A percentile compares a stretch with the other conserved stretches of the same genome.
phyloP scores from a whole-genome alignment of 2,113 vertebrate genomes.

The Patagioenas fasciata region DNA sequence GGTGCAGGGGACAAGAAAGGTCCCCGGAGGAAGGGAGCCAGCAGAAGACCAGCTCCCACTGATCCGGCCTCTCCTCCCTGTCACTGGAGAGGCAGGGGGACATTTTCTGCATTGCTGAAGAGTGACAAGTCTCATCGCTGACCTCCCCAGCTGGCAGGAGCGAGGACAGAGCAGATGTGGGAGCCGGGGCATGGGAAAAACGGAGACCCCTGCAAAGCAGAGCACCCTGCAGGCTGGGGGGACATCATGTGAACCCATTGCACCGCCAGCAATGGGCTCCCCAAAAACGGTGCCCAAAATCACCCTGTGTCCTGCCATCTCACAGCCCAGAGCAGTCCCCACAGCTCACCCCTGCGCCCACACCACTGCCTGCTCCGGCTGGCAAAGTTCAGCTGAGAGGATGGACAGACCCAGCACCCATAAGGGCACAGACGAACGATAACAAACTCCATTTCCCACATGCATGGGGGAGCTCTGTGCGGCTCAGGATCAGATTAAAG shows the following conservation, averaged over 20 bases:
- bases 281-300: not conserved
- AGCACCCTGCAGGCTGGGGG: not conserved
- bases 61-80: not conserved
- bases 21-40: not conserved
- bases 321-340: not conserved
- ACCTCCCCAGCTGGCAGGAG: slow-evolving; percentile 25
- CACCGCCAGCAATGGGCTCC: not conserved
- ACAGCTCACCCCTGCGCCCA: not conserved
- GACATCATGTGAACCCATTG: not conserved
- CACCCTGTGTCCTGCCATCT: not conserved
- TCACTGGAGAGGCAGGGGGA: not conserved
- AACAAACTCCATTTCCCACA: not conserved
- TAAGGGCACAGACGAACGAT: rapidly evolving
- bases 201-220: rapidly evolving
- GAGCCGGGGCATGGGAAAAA: not conserved
- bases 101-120: slow-evolving; percentile 5
- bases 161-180: rapidly evolving
- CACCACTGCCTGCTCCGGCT: not conserved
- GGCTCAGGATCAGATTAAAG: slow-evolving; percentile 32
- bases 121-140: not conserved
- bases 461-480: rapidly evolving
- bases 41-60: not conserved
- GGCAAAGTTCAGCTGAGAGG: rapidly evolving
- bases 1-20: not conserved
- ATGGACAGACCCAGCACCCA: rapidly evolving